Percentiles rank a stretch among this genome's conserved stretches.
Conservation (phyloP, 2,888 invertebrate species). For the Junonia oenone region DNA sequence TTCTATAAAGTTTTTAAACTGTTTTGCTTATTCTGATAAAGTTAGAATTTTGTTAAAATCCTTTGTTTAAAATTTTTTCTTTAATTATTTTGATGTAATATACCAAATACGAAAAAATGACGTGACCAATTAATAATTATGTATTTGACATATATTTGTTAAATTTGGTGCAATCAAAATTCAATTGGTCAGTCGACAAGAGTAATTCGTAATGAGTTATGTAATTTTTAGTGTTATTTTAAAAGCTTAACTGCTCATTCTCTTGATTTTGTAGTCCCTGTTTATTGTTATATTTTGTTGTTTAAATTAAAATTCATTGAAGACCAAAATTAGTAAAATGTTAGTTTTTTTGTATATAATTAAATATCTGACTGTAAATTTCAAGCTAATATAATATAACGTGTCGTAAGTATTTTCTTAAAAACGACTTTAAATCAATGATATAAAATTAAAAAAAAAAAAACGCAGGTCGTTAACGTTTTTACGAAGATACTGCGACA, state of each 20-base stretch:
- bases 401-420: constrained; percentile 11
- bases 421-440: constrained; percentile 6
- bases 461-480: constrained; percentile 21
- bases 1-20: not conserved
- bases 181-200: not conserved
- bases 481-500: constrained; percentile 7
- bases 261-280: not conserved
- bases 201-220: not conserved
- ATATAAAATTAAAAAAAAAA: not conserved
- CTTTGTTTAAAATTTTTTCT: not conserved
- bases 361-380: constrained; percentile 10
- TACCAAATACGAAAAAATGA: constrained; percentile 8
- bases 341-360: constrained; percentile 23
- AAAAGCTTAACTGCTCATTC: not conserved
- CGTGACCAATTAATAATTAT: not conserved
- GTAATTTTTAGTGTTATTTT: not conserved
- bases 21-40: not conserved
- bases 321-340: constrained; percentile 25
- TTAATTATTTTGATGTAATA: not conserved
- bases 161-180: not conserved
- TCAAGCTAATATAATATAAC: constrained; percentile 3
- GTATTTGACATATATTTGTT: constrained; percentile 3
- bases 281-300: constrained; percentile 17
- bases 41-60: constrained; percentile 5
- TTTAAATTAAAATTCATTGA: constrained; percentile 16